These are phyloP conservation scores for Drosophila willistoni DNA, from an alignment of 1,140 invertebrate genomes.

Conservation along the genomic window DNA sequence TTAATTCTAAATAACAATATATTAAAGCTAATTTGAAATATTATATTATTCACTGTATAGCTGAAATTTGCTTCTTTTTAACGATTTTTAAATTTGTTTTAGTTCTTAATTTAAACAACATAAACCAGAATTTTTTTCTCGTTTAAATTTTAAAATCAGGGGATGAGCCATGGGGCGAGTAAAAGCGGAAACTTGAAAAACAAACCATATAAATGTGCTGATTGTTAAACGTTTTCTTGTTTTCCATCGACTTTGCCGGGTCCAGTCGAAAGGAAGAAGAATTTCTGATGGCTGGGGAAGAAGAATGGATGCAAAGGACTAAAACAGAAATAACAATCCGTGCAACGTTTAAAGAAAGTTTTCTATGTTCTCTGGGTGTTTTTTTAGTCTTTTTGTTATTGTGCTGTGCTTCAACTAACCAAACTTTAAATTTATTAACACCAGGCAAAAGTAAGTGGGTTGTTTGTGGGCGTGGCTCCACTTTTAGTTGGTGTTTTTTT, in stretches of 20 bases:
- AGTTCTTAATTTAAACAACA: too few species aligned
- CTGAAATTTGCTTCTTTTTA: too few species aligned
- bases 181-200: conserved; percentile 41
- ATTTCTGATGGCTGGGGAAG: background rate
- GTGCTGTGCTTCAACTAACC: conserved; percentile 47
- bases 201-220: conserved; percentile 75
- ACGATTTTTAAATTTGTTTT: too few species aligned
- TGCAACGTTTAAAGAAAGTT: conserved; percentile 77
- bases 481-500: background rate
- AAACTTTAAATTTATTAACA: conserved; percentile 81
- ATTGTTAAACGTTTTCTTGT: conserved; percentile 66
- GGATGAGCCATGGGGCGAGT: background rate
- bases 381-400: conserved; percentile 29
- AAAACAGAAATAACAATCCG: conserved; percentile 65
- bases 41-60: too few species aligned
- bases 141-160: background rate
- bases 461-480: conserved; percentile 36
- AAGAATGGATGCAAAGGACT: conserved; percentile 19
- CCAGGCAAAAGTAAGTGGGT: conserved; percentile 48
- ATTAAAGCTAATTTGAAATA: too few species aligned
- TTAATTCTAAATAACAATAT: too few species aligned
- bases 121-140: background rate
- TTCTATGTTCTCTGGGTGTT: conserved; percentile 60
- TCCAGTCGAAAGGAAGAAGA: conserved; percentile 30
- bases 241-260: conserved; percentile 35